Evolutionary conservation across 2,113 vertebrate species (phyloP).

Genomic region (Emydocephalus ijimae): DNA sequence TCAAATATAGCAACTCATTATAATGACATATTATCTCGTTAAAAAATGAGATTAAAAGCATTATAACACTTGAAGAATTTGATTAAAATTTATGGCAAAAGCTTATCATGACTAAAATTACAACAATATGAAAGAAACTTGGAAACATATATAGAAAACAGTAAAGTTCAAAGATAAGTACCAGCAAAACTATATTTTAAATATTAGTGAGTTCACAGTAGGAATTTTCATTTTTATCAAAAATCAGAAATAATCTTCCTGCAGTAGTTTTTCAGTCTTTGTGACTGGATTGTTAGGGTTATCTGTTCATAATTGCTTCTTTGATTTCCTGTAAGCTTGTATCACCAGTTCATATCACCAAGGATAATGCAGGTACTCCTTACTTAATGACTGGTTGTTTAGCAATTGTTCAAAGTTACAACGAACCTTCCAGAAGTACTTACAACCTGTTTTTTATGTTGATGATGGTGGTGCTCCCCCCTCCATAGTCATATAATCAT

Average conservation of each 20-base stretch:
- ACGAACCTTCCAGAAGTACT: neutral
- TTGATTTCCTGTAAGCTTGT: neutral
- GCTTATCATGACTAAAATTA: neutral
- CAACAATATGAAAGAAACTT: neutral
- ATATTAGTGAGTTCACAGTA: neutral
- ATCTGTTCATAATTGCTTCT: neutral
- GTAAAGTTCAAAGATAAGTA: neutral
- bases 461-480: rapidly evolving
- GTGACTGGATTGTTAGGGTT: neutral
- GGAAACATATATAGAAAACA: neutral
- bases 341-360: neutral
- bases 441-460: neutral
- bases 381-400: neutral
- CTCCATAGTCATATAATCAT: neutral
- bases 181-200: neutral
- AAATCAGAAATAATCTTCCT: neutral
- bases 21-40: neutral
- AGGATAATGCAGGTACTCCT: neutral
- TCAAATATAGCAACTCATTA: neutral
- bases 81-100: neutral
- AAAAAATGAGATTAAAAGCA: neutral
- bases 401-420: neutral
- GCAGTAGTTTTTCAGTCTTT: neutral
- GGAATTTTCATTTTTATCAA: neutral
- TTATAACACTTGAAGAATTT: neutral